Conservation (phyloP, 2,113 vertebrate species). For the Petrocephalus microphthalmus region DNA sequence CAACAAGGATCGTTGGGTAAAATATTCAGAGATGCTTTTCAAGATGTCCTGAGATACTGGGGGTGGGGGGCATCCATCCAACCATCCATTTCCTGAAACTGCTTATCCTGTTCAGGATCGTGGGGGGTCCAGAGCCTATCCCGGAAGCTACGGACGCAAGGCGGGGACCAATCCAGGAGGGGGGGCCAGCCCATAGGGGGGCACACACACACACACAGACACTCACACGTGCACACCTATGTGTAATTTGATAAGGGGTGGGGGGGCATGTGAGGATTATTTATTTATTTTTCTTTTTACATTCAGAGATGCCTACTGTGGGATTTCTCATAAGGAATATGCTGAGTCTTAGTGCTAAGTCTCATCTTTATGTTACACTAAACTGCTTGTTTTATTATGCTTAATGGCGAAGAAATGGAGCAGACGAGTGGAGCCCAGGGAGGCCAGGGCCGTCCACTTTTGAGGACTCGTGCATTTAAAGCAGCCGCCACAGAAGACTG, state of each 20-base stretch:
- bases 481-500: conserved; percentile 11
- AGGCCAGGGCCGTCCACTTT: not conserved
- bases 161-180: no score
- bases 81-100: no score
- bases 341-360: not conserved
- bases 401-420: not conserved
- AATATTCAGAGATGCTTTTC: not conserved
- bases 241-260: not conserved
- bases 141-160: no score
- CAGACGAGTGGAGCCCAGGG: not conserved
- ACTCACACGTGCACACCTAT: no score
- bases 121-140: no score
- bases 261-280: not conserved
- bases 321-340: not conserved
- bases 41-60: not conserved
- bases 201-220: no score
- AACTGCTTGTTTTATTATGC: not conserved
- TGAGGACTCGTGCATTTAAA: conserved; percentile 17
- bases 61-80: not conserved
- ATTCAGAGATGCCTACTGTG: not conserved
- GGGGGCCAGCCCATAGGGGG: no score
- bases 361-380: not conserved
- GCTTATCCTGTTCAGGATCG: no score
- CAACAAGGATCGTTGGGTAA: not conserved
- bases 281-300: not conserved